A percentile compares a stretch with the other conserved stretches of the same genome.
These are phyloP conservation scores for Odontocolon sp. DNA, from an alignment of 2,888 invertebrate species.

Conservation along the genomic window DNA sequence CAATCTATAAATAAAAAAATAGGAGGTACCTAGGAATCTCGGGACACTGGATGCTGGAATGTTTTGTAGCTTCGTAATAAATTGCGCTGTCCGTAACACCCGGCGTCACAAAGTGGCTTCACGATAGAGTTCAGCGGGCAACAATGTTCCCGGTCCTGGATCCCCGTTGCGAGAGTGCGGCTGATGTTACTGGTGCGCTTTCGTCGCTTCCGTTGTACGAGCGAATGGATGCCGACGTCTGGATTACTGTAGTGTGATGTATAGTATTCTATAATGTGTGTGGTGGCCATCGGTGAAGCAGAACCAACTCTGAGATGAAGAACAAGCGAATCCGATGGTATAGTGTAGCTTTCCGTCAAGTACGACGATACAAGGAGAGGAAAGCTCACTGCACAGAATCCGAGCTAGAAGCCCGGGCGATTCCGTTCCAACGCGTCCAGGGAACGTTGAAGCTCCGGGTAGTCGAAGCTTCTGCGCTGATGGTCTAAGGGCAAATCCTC, in stretches of 20 bases:
- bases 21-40: no score
- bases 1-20: conserved; percentile 13
- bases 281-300: neutral
- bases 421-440: neutral
- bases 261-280: neutral
- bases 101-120: conserved; percentile 44
- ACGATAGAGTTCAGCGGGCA: neutral
- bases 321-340: neutral
- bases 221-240: no score
- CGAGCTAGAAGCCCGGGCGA: neutral
- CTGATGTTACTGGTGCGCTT: neutral
- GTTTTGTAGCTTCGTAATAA: conserved; percentile 50
- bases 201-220: neutral
- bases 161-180: neutral
- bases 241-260: no score
- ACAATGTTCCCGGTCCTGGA: neutral
- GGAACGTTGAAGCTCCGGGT: neutral
- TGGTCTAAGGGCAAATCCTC: conserved; percentile 16
- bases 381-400: neutral
- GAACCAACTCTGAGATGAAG: neutral
- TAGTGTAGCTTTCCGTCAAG: neutral
- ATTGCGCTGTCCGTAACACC: conserved; percentile 61
- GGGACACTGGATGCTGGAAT: conserved; percentile 6
- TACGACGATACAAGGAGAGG: no score
- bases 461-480: conserved; percentile 1